These are phyloP conservation scores for Merodon equestris DNA, from an alignment of 2,888 invertebrate species.

Conservation along the genomic window DNA sequence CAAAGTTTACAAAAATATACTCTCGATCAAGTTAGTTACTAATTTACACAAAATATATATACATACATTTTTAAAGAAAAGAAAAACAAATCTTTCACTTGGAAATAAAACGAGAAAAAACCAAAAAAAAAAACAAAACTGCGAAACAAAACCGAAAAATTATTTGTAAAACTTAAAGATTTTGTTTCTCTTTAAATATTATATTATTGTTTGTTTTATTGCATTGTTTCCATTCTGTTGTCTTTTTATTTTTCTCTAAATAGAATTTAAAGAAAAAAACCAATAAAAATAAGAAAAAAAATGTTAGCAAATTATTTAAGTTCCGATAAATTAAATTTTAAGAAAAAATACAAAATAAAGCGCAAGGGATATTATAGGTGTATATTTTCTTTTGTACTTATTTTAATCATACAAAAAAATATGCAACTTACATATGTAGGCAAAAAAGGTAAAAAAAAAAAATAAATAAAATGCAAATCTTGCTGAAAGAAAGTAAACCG, in stretches of 20 bases:
- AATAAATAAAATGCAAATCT: slow-evolving; percentile 9
- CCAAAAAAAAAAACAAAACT: no score
- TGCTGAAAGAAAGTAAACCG: slow-evolving; percentile 27
- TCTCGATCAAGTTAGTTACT: slow-evolving; percentile 67
- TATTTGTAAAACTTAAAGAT: slow-evolving; percentile 28
- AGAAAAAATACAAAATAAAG: slow-evolving; percentile 33
- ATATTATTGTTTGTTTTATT: no score
- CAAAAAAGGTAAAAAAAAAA: slow-evolving; percentile 37
- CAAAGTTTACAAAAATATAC: slow-evolving; percentile 69
- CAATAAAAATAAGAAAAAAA: no score
- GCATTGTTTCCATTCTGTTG: slow-evolving; percentile 10
- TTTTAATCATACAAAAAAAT: slow-evolving; percentile 2
- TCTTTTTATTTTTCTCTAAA: slow-evolving; percentile 7
- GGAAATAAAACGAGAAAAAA: slow-evolving; percentile 1
- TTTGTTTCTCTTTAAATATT: slow-evolving; percentile 25
- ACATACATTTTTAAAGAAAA: slow-evolving; percentile 57
- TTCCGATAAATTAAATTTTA: slow-evolving; percentile 23
- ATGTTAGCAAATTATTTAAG: slow-evolving; percentile 16
- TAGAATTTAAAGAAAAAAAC: no score
- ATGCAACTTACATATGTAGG: slow-evolving; percentile 17
- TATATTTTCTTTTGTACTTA: slow-evolving; percentile 14
- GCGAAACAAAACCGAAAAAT: no score
- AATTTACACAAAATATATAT: slow-evolving; percentile 67
- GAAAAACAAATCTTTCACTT: slow-evolving; percentile 45
- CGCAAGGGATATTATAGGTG: slow-evolving; percentile 51